A percentile compares a stretch with the other conserved stretches of the same genome.
Conservation (phyloP, 23 tunicate genomes). For the Styela clava region DNA sequence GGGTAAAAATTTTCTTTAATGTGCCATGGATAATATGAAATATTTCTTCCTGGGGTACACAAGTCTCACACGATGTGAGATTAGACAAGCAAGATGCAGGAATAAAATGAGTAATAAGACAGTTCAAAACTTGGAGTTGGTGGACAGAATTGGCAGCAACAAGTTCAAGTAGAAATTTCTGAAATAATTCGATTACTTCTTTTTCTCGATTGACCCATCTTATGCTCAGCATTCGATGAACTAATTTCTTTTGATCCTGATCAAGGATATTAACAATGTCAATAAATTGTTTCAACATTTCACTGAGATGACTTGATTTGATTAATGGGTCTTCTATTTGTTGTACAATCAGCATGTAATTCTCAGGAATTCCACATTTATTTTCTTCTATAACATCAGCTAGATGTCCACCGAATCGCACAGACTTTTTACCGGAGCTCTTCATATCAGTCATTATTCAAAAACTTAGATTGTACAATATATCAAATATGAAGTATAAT, state of each 20-base stretch:
- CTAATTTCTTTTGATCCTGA: slow-evolving; percentile 36
- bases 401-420: slow-evolving; percentile 11
- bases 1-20: slow-evolving; percentile 37
- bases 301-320: slow-evolving; percentile 49
- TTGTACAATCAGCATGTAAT: neutral
- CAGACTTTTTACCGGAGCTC: neutral
- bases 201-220: slow-evolving; percentile 72
- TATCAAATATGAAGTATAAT: too few relatives aligned
- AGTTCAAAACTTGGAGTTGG: slow-evolving; percentile 31
- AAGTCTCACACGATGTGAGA: neutral
- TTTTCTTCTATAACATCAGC: slow-evolving; percentile 17
- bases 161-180: slow-evolving; percentile 40
- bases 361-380: slow-evolving; percentile 12
- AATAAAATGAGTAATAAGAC: slow-evolving; percentile 22
- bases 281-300: slow-evolving; percentile 41
- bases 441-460: neutral
- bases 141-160: slow-evolving; percentile 69
- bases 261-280: slow-evolving; percentile 40
- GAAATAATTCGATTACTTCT: slow-evolving; percentile 44
- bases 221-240: slow-evolving; percentile 29
- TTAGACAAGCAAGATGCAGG: slow-evolving; percentile 8
- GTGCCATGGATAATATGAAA: slow-evolving; percentile 30
- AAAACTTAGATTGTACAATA: too few relatives aligned
- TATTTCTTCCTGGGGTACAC: slow-evolving; percentile 13
- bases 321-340: slow-evolving; percentile 3